Conservation (phyloP, 2,888 invertebrate genomes). For the Fragum whitleyi region DNA sequence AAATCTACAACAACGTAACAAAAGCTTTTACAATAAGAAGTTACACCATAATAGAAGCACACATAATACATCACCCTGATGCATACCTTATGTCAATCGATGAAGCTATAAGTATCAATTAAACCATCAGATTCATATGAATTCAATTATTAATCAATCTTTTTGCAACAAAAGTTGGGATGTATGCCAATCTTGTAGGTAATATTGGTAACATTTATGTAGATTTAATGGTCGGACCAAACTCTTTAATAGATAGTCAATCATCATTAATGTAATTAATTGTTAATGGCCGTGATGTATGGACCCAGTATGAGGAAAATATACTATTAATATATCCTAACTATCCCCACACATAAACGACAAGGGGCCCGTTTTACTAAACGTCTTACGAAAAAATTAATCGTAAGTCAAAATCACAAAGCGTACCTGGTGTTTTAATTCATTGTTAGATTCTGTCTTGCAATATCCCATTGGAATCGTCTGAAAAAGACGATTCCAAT, state of each 20-base stretch:
- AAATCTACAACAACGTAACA: too few relatives aligned
- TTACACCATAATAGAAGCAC: too few relatives aligned
- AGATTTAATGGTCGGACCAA: slow-evolving; percentile 18
- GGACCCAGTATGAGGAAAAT: background rate
- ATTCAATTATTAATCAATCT: slow-evolving; percentile 69
- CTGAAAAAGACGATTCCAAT: too few relatives aligned
- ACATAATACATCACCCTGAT: background rate
- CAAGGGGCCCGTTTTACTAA: too few relatives aligned
- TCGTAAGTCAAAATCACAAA: too few relatives aligned
- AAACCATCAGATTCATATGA: slow-evolving; percentile 44
- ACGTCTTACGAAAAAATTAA: too few relatives aligned
- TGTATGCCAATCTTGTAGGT: slow-evolving; percentile 8
- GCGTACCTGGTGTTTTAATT: too few relatives aligned
- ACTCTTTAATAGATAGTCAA: slow-evolving; percentile 22
- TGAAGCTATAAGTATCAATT: slow-evolving; percentile 23
- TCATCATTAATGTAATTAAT: slow-evolving; percentile 43
- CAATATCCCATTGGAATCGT: too few relatives aligned
- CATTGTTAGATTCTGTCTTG: too few relatives aligned
- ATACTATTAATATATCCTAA: slow-evolving; percentile 20
- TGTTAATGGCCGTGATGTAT: slow-evolving; percentile 18
- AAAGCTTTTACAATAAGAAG: too few relatives aligned
- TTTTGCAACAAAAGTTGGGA: slow-evolving; percentile 48
- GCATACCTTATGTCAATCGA: slow-evolving; percentile 18
- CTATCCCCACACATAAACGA: background rate
- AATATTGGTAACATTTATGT: slow-evolving; percentile 21